Evolutionary conservation across 2,888 invertebrate genomes (phyloP).

Genomic region (Sarcophaga carnaria): DNA sequence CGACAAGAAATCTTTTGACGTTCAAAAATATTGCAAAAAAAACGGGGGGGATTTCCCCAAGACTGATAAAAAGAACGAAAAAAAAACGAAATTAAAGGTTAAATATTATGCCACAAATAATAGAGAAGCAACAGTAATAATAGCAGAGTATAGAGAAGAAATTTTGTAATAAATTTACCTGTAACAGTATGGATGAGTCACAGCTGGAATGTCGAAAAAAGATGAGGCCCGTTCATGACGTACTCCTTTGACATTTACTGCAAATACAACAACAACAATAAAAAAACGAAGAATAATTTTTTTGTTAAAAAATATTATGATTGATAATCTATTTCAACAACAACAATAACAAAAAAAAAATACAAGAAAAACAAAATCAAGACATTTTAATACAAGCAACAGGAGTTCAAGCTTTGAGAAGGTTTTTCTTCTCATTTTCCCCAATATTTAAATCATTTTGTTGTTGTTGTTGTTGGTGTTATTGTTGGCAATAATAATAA

Average conservation of each 20-base stretch:
- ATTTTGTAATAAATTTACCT: constrained; percentile 77
- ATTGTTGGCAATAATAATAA: constrained; percentile 1
- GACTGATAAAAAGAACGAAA: neutral
- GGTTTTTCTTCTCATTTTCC: constrained; percentile 4
- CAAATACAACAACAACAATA: constrained; percentile 62
- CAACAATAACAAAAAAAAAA: neutral
- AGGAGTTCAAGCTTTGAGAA: constrained; percentile 71
- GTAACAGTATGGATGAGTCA: constrained; percentile 82
- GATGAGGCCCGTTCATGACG: constrained; percentile 82
- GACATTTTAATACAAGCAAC: constrained; percentile 75
- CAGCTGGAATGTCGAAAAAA: constrained; percentile 82
- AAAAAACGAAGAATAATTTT: neutral
- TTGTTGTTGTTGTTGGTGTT: constrained; percentile 2
- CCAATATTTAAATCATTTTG: constrained; percentile 29
- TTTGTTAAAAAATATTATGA: constrained; percentile 3
- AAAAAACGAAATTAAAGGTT: constrained; percentile 43
- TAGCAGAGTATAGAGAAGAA: too few relatives aligned
- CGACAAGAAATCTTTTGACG: neutral
- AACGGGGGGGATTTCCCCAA: neutral
- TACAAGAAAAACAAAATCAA: constrained; percentile 23
- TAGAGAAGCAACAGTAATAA: neutral
- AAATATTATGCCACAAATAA: neutral
- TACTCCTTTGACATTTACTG: constrained; percentile 82
- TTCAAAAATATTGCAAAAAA: neutral
- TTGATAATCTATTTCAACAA: constrained; percentile 30